Percentiles rank a stretch among this genome's conserved stretches.
These are phyloP conservation scores for Phymanthus crucifer DNA, from an alignment of 92 coral and sea anemone genomes.

Conservation along the genomic window DNA sequence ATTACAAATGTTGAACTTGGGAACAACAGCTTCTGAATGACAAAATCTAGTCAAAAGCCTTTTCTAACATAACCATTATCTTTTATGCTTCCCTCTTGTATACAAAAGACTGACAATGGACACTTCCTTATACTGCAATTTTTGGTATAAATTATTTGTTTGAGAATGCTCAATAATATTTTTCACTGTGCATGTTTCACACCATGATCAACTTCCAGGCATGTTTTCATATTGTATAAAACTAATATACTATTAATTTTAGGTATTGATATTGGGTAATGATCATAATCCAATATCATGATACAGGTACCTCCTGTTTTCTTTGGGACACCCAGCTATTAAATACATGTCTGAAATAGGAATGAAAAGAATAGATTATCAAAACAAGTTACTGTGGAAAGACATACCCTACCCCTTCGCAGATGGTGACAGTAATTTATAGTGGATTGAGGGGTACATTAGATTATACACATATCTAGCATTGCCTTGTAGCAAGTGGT, in stretches of 20 bases:
- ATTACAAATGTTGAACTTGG: too few species aligned
- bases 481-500: too few species aligned
- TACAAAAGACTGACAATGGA: neutral
- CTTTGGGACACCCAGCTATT: conserved; percentile 30
- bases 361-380: neutral
- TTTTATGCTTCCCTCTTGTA: neutral
- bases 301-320: conserved; percentile 23
- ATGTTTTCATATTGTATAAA: neutral
- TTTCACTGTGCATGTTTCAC: neutral
- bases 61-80: neutral
- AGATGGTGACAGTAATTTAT: too few species aligned
- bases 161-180: neutral
- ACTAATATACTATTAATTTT: conserved; percentile 4
- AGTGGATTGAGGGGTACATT: too few species aligned
- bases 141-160: conserved; percentile 1
- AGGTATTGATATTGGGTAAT: conserved; percentile 3
- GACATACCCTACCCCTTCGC: too few species aligned
- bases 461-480: too few species aligned
- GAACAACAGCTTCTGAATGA: too few species aligned
- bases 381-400: neutral
- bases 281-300: neutral
- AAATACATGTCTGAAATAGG: conserved; percentile 16
- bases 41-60: neutral
- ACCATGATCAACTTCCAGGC: neutral
- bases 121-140: neutral